Conservation (phyloP, 2,888 invertebrate genomes). For the Neoascia interrupta region DNA sequence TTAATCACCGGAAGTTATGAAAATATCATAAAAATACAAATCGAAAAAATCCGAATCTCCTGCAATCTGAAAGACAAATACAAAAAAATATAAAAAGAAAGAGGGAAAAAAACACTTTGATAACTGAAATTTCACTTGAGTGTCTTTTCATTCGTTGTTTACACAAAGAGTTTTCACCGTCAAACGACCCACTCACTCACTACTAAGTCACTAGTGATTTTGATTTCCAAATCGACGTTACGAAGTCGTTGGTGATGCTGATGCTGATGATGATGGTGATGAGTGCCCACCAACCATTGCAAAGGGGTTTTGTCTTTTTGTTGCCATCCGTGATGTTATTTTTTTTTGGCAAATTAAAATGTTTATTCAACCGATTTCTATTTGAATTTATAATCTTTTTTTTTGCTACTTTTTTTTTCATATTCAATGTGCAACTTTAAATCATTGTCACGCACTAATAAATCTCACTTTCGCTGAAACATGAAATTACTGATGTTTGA, state of each 20-base stretch:
- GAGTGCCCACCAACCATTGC: background rate
- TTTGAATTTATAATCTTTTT: background rate
- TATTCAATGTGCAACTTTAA: conserved; percentile 17
- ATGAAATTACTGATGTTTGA: too few species aligned
- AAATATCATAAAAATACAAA: too few species aligned
- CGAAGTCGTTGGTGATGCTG: background rate
- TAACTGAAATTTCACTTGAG: conserved; percentile 24
- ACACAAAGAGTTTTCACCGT: conserved; percentile 5
- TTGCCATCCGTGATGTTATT: conserved; percentile 5
- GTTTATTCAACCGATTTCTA: conserved; percentile 26
- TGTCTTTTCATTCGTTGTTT: conserved; percentile 7
- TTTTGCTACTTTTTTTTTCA: background rate
- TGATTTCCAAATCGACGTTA: conserved; percentile 28
- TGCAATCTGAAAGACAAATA: background rate
- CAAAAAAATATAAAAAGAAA: background rate
- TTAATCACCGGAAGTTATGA: too few species aligned
- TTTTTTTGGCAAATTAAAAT: conserved; percentile 24
- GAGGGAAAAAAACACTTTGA: background rate
- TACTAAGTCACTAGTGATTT: conserved; percentile 18
- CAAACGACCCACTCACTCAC: conserved; percentile 10
- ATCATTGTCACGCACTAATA: conserved; percentile 35
- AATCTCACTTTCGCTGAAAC: conserved; percentile 38
- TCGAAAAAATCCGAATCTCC: too few species aligned
- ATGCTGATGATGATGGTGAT: conserved; percentile 6
- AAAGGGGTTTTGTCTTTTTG: background rate